Evolutionary conservation across 1,140 invertebrate species (phyloP).

Genomic region (Formica selysi): DNA sequence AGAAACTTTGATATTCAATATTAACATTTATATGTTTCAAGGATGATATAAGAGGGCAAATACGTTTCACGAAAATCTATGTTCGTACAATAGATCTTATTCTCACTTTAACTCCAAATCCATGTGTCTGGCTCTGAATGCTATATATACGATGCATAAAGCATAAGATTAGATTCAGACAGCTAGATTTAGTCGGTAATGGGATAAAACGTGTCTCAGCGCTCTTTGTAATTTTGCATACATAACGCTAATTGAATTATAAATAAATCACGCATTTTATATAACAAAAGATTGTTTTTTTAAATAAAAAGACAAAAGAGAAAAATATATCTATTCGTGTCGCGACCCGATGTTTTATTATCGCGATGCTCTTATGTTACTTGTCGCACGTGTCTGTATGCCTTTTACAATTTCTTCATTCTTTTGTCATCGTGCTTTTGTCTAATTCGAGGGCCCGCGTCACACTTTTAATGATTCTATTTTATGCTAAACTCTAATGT

Average conservation of each 20-base stretch:
- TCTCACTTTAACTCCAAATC: conserved; percentile 28
- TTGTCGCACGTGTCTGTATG: neutral
- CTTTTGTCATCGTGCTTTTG: neutral
- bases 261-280: neutral
- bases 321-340: neutral
- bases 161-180: conserved; percentile 27
- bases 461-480: neutral
- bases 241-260: neutral
- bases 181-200: neutral
- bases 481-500: conserved; percentile 18
- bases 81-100: neutral
- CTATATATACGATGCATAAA: neutral
- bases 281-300: neutral
- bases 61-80: neutral
- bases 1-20: neutral
- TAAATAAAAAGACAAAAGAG: neutral
- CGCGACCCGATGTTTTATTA: neutral
- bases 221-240: neutral
- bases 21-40: neutral
- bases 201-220: neutral
- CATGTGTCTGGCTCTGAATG: neutral
- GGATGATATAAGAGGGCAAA: neutral
- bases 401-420: conserved; percentile 31
- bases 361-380: neutral
- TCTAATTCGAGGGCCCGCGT: conserved; percentile 23